Evolutionary conservation across 2,888 invertebrate species (phyloP), one percentile per base, ranked within the genome.

Genomic region (Fragum fragum): DNA sequence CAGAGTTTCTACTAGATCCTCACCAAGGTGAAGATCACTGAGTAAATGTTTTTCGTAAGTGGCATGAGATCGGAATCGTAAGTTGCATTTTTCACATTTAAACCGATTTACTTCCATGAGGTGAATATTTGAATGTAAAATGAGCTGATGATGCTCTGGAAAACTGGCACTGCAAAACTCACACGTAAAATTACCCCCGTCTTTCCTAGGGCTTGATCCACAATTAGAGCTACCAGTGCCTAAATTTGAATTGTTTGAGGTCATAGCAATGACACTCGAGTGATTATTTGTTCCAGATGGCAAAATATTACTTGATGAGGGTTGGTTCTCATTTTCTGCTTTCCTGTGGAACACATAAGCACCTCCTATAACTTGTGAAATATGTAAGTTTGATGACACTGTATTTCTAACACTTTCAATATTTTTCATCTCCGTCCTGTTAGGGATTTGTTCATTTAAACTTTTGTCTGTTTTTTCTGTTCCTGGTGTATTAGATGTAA

Each of bases 91-190:
- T 90, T 98, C 97, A 94, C 99, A 99, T 87, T 97, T 96, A 93
- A 97, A 98, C 72, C 98, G 98, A 83, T 98, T 96, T 94, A 73
- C 81, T 55, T 98, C 98, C 96, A 99, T 97, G 92, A 98, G 98
- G 95, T 99, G 99, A 88, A 98, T 98, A 94, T 99, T 98, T 94
- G 98, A 97, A 95, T 99, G 99, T 85, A 99, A 95, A 86, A 97
- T 96, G 84, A 99, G 95, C 93, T 98, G 98, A 83, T 97, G 97
- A 81, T 97, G 97, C 94, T 98, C 98, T 83, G 82, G 81, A 61
- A 88, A 88, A 39, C 26, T 29, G n/a, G 88, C 81, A 11, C 39
- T 57, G 83, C 89, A 89, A 11, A 86, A 59, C 47, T 63, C 76
- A 63, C 87, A 87, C n/a, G 47, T 69, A 73, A 71, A 71, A 1